Evolutionary conservation across 2,888 invertebrate genomes (phyloP).

Genomic region (Harpalus rubripes): DNA sequence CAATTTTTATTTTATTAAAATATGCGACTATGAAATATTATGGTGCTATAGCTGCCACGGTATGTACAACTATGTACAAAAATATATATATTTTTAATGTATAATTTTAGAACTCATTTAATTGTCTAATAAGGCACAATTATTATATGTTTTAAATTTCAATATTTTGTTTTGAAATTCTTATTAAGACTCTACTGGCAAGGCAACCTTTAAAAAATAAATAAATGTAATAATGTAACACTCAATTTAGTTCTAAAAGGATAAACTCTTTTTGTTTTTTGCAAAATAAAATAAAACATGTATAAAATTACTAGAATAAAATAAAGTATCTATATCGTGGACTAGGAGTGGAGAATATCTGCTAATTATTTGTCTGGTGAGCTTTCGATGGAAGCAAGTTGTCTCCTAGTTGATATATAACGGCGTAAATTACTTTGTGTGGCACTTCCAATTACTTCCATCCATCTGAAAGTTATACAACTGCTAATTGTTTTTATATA

Average conservation of each 20-base stretch:
- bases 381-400: conserved; percentile 73
- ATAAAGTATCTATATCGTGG: conserved; percentile 23
- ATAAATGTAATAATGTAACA: conserved; percentile 25
- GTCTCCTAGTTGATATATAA: conserved; percentile 64
- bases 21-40: background rate
- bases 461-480: conserved; percentile 73
- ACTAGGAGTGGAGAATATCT: conserved; percentile 41
- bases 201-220: conserved; percentile 30
- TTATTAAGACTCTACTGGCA: conserved; percentile 36
- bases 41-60: conserved; percentile 38
- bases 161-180: conserved; percentile 3
- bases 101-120: conserved; percentile 10
- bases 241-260: conserved; percentile 5
- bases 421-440: conserved; percentile 77
- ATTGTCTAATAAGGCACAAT: conserved; percentile 38
- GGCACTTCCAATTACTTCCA: conserved; percentile 85
- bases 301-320: conserved; percentile 14
- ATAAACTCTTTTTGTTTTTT: background rate
- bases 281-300: conserved; percentile 16
- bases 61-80: conserved; percentile 56
- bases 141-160: conserved; percentile 30
- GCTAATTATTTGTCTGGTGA: conserved; percentile 73
- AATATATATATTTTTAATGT: conserved; percentile 34
- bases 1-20: background rate
- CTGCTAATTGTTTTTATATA: too few species aligned